Conservation (phyloP, 2,888 invertebrate genomes). For the Perdita meconis region DNA sequence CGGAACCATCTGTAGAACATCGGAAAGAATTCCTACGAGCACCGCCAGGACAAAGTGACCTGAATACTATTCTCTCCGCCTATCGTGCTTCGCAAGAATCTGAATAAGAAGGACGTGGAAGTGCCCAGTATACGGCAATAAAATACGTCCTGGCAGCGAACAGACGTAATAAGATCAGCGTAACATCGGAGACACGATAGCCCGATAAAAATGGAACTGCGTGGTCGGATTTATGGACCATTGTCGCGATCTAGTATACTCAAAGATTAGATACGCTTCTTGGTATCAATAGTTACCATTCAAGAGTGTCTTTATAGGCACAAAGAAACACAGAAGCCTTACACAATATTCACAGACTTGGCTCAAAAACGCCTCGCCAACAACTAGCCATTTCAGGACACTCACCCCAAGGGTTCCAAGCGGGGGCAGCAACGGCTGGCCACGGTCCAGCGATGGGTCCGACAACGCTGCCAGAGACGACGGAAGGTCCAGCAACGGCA, state of each 20-base stretch:
- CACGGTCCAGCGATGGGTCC: slow-evolving; percentile 76
- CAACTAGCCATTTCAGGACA: too few relatives aligned
- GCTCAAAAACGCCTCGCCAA: too few relatives aligned
- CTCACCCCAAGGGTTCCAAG: slow-evolving; percentile 42
- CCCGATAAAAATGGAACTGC: slow-evolving; percentile 11
- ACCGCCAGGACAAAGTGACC: too few relatives aligned
- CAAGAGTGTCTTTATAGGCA: too few relatives aligned
- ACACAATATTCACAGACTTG: too few relatives aligned
- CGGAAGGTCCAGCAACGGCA: slow-evolving; percentile 80
- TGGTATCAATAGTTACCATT: background rate
- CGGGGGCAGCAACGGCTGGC: slow-evolving; percentile 9
- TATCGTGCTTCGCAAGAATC: too few relatives aligned
- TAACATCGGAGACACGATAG: background rate
- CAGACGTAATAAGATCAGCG: background rate
- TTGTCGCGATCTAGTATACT: slow-evolving; percentile 14
- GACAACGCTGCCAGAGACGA: slow-evolving; percentile 79
- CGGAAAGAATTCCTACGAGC: background rate
- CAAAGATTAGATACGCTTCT: slow-evolving; percentile 10
- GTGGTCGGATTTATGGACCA: slow-evolving; percentile 44
- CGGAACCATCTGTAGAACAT: background rate
- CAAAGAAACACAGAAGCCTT: too few relatives aligned
- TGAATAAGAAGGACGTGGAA: background rate
- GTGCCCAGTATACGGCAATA: background rate
- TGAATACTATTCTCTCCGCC: too few relatives aligned
- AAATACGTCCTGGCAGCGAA: background rate